Conservation (phyloP, 1,140 invertebrate species). For the Rhagoletis zephyria region DNA sequence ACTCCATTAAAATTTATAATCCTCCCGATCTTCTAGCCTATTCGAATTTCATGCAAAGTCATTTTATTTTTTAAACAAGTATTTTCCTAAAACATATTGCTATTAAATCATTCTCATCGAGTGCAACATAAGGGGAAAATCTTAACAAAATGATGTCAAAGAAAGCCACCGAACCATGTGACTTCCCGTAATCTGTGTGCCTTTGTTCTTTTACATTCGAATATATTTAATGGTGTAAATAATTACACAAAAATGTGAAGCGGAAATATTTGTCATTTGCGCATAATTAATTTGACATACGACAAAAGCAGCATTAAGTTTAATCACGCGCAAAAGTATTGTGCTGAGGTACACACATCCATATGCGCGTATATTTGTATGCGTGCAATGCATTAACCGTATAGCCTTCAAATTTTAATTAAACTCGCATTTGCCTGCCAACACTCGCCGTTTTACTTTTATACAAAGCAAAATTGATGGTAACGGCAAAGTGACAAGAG, state of each 20-base stretch:
- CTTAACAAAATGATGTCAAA: not conserved
- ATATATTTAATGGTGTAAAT: too few relatives aligned
- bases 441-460: not conserved
- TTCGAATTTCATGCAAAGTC: too few relatives aligned
- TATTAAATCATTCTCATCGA: too few relatives aligned
- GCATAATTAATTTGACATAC: constrained; percentile 23
- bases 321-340: not conserved
- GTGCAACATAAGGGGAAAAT: too few relatives aligned
- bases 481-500: not conserved
- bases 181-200: too few relatives aligned
- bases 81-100: too few relatives aligned
- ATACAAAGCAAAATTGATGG: not conserved
- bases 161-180: too few relatives aligned
- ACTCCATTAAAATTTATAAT: too few relatives aligned
- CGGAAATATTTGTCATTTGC: constrained; percentile 33
- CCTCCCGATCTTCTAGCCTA: too few relatives aligned
- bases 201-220: too few relatives aligned
- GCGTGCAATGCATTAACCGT: not conserved
- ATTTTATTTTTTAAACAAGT: too few relatives aligned
- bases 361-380: not conserved
- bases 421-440: constrained; percentile 32
- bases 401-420: constrained; percentile 46
- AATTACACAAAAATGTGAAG: not conserved
- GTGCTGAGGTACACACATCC: not conserved
- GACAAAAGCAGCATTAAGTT: not conserved